phyloP scores from a whole-genome alignment of 2,888 invertebrate genomes.

The Ceramica pisi region DNA sequence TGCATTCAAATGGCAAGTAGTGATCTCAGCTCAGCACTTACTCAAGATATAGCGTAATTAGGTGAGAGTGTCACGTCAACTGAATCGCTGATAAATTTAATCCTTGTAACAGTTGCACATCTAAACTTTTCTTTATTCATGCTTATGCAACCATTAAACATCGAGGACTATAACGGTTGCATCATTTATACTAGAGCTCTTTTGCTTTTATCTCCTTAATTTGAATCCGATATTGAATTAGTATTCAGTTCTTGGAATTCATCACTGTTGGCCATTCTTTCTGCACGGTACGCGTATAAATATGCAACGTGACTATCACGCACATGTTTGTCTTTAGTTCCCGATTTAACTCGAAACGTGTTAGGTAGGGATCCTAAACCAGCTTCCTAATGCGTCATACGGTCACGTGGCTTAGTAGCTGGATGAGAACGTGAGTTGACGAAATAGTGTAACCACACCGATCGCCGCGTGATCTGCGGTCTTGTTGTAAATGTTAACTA shows the following conservation, averaged over 20 bases:
- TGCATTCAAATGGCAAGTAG: constrained; percentile 39
- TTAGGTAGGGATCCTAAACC: constrained; percentile 33
- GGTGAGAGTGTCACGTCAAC: constrained; percentile 53
- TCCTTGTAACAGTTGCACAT: constrained; percentile 64
- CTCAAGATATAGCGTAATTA: constrained; percentile 43
- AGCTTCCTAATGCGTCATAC: constrained; percentile 72
- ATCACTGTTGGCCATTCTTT: background rate
- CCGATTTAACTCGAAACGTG: constrained; percentile 33
- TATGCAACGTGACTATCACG: background rate
- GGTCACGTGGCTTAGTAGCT: constrained; percentile 70
- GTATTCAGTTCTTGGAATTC: background rate
- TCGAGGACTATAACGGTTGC: constrained; percentile 22
- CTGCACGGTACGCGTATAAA: background rate
- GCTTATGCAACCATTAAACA: constrained; percentile 32
- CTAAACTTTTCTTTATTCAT: constrained; percentile 55
- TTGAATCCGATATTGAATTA: constrained; percentile 1
- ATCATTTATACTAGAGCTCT: constrained; percentile 5
- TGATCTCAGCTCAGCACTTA: constrained; percentile 54
- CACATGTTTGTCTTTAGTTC: constrained; percentile 15
- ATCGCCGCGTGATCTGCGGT: constrained; percentile 75
- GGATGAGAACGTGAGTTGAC: constrained; percentile 73
- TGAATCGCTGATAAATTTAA: constrained; percentile 61
- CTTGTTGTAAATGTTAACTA: constrained; percentile 61
- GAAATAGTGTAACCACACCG: constrained; percentile 73
- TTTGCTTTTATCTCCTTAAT: constrained; percentile 7